phyloP scores from a whole-genome alignment of 2,797 vertebrate species.

The Trematomus bernacchii region DNA sequence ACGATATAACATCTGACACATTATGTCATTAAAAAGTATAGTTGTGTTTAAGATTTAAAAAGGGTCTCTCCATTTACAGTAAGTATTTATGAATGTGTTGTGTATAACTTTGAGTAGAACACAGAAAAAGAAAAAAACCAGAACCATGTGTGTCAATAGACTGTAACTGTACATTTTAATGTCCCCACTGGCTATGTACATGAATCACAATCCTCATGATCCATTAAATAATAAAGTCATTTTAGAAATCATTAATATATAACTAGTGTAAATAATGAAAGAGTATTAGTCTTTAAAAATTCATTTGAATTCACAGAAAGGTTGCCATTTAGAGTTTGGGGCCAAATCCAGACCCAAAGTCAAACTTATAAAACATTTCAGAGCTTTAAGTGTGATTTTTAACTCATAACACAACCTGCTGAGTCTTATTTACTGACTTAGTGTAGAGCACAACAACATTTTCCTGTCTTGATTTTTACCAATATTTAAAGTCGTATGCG shows the following conservation, averaged over 20 bases:
- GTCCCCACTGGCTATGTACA: neutral
- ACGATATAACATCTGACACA: neutral
- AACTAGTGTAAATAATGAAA: constrained; percentile 43
- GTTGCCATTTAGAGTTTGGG: constrained; percentile 13
- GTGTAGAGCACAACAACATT: neutral
- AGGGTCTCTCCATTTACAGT: neutral
- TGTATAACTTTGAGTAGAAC: neutral
- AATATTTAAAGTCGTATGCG: neutral
- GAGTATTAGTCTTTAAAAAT: constrained; percentile 31
- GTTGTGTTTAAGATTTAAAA: neutral
- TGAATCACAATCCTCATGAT: constrained; percentile 18
- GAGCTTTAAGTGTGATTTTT: neutral
- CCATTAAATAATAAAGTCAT: constrained; percentile 36
- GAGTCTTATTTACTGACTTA: constrained; percentile 6
- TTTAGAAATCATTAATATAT: constrained; percentile 35
- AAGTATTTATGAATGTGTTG: neutral
- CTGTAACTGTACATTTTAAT: neutral
- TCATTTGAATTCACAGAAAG: constrained; percentile 22
- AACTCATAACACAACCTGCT: constrained; percentile 5
- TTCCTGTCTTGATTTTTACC: neutral
- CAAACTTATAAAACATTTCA: constrained; percentile 2
- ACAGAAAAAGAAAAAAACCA: neutral
- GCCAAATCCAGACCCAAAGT: neutral
- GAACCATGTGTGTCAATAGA: neutral
- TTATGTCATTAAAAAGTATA: neutral